These are phyloP conservation scores for Plebejus argus DNA, from an alignment of 2,888 invertebrate genomes.

Conservation along the genomic window DNA sequence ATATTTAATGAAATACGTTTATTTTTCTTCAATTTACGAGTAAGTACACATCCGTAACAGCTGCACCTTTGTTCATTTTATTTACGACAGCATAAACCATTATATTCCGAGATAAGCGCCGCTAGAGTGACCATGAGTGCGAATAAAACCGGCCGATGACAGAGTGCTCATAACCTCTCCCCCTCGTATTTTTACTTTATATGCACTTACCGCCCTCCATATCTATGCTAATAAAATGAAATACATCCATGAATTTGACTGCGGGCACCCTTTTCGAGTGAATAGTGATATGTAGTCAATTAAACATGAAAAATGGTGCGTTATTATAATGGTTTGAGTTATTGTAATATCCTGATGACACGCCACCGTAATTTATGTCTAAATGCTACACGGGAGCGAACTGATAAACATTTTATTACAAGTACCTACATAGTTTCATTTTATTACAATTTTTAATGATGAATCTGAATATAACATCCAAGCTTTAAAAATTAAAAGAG, in stretches of 20 bases:
- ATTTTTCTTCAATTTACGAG: background rate
- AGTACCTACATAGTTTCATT: background rate
- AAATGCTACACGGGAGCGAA: background rate
- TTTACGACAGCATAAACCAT: slow-evolving; percentile 32
- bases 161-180: slow-evolving; percentile 59
- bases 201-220: slow-evolving; percentile 56
- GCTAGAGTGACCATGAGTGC: slow-evolving; percentile 52
- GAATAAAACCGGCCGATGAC: slow-evolving; percentile 67
- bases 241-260: slow-evolving; percentile 39
- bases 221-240: slow-evolving; percentile 45
- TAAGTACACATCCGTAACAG: slow-evolving; percentile 3
- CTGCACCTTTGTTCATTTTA: slow-evolving; percentile 22
- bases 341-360: slow-evolving; percentile 28
- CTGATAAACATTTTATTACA: slow-evolving; percentile 15
- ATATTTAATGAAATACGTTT: background rate
- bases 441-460: background rate
- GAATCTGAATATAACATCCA: background rate
- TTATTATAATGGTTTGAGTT: slow-evolving; percentile 27
- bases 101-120: slow-evolving; percentile 42
- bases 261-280: slow-evolving; percentile 33
- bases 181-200: slow-evolving; percentile 62
- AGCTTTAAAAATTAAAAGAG: no score
- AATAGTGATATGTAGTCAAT: slow-evolving; percentile 32
- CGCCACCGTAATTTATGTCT: slow-evolving; percentile 19
- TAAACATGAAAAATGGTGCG: slow-evolving; percentile 30